These are phyloP conservation scores for Ophion slaviceki DNA, from an alignment of 2,888 invertebrate genomes.

Conservation along the genomic window DNA sequence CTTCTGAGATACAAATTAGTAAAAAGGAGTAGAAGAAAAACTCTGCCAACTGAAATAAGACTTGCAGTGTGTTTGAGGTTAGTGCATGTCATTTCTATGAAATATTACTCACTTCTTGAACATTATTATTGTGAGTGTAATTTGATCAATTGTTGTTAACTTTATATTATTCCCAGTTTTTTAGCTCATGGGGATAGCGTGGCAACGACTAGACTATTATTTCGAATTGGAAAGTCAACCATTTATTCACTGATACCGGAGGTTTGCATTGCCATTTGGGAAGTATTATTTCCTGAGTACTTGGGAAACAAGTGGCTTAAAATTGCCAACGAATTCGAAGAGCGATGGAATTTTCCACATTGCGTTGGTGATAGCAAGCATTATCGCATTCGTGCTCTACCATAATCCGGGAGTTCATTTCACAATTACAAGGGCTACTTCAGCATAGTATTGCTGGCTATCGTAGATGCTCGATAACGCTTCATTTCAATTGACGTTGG, in stretches of 20 bases:
- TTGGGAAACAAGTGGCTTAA: slow-evolving; percentile 50
- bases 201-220: slow-evolving; percentile 2
- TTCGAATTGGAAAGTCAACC: slow-evolving; percentile 25
- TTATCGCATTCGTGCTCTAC: slow-evolving; percentile 59
- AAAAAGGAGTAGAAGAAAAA: background rate
- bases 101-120: too few relatives aligned
- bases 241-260: slow-evolving; percentile 15
- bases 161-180: slow-evolving; percentile 28
- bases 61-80: slow-evolving; percentile 17
- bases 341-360: slow-evolving; percentile 65
- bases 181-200: slow-evolving; percentile 28
- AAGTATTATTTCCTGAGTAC: slow-evolving; percentile 11
- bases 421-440: slow-evolving; percentile 68
- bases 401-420: slow-evolving; percentile 60
- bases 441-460: slow-evolving; percentile 66
- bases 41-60: slow-evolving; percentile 14
- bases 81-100: slow-evolving; percentile 4
- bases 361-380: slow-evolving; percentile 46
- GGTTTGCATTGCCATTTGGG: slow-evolving; percentile 12
- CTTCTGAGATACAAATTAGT: background rate
- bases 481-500: slow-evolving; percentile 51
- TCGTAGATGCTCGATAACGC: slow-evolving; percentile 43
- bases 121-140: too few relatives aligned
- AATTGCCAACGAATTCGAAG: slow-evolving; percentile 52
- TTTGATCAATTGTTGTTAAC: background rate